Conservation (phyloP, 2,888 invertebrate genomes). For the Gonocerus acuteangulatus region DNA sequence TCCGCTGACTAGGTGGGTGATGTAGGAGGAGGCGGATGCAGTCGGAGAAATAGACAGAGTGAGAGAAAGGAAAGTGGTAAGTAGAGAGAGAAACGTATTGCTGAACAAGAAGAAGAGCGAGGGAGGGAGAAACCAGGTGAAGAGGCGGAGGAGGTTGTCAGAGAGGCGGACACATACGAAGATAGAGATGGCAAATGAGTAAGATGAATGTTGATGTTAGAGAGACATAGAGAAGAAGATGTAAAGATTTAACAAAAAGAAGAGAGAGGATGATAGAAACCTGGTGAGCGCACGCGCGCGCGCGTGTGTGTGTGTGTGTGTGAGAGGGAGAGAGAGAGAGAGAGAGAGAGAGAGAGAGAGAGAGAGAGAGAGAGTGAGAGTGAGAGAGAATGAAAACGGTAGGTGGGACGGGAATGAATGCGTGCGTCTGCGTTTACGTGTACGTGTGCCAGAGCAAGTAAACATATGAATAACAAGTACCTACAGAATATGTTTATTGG, state of each 20-base stretch:
- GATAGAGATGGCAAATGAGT: neutral
- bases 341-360: neutral
- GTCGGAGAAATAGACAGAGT: neutral
- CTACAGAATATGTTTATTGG: no score
- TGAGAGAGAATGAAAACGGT: no score
- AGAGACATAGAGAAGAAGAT: neutral
- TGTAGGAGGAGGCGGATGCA: neutral
- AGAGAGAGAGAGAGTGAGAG: constrained; percentile 1
- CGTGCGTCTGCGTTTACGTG: no score
- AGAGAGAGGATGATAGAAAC: neutral
- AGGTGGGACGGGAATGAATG: no score
- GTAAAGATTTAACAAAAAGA: neutral
- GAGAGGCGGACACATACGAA: neutral
- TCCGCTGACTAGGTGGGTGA: no score
- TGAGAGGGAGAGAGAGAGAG: constrained; percentile 3
- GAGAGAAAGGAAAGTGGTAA: neutral
- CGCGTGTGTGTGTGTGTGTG: neutral
- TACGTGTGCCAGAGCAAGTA: no score
- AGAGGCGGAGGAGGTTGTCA: neutral
- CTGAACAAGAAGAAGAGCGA: neutral
- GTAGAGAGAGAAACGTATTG: neutral
- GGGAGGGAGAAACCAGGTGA: neutral
- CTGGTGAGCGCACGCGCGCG: neutral
- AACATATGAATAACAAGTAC: no score
- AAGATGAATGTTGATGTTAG: no score